Evolutionary conservation across 2,797 vertebrate genomes (phyloP).

Genomic region (Ctenopoma multispine): DNA sequence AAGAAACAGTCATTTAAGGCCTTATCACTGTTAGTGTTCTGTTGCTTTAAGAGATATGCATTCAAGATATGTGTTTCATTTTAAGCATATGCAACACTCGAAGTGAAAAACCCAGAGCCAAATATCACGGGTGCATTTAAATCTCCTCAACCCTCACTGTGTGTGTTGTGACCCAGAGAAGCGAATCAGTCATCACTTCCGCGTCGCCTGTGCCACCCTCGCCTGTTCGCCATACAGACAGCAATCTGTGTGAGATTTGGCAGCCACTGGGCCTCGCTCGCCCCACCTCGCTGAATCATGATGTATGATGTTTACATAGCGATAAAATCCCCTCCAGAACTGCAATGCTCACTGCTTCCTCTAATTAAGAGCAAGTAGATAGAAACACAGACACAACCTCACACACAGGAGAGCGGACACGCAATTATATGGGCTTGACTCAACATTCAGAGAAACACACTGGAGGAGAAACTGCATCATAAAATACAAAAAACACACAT

Average conservation of each 20-base stretch:
- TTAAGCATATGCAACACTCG: background rate
- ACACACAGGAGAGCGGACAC: constrained; percentile 10
- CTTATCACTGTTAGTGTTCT: background rate
- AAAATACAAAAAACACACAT: constrained; percentile 12
- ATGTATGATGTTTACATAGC: constrained; percentile 78
- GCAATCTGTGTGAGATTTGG: constrained; percentile 66
- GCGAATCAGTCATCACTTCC: constrained; percentile 53
- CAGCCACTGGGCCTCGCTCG: constrained; percentile 59
- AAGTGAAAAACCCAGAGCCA: background rate
- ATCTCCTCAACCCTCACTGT: constrained; percentile 3
- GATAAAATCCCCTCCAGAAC: constrained; percentile 74
- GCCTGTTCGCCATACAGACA: constrained; percentile 55
- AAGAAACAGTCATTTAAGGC: background rate
- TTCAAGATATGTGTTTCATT: constrained; percentile 1
- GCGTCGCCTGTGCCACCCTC: constrained; percentile 42
- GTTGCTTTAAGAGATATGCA: constrained; percentile 4
- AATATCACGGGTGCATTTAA: constrained; percentile 29
- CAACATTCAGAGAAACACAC: constrained; percentile 16
- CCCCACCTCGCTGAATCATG: constrained; percentile 76
- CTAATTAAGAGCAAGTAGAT: constrained; percentile 74
- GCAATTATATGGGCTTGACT: constrained; percentile 11
- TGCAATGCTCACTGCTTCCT: constrained; percentile 66
- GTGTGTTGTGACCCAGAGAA: constrained; percentile 46
- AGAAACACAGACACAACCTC: constrained; percentile 55
- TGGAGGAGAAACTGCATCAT: constrained; percentile 1